Evolutionary conservation across 2,113 vertebrate species (phyloP), one percentile per base, ranked within the genome.

Genomic region (Pyrgilauda ruficollis): DNA sequence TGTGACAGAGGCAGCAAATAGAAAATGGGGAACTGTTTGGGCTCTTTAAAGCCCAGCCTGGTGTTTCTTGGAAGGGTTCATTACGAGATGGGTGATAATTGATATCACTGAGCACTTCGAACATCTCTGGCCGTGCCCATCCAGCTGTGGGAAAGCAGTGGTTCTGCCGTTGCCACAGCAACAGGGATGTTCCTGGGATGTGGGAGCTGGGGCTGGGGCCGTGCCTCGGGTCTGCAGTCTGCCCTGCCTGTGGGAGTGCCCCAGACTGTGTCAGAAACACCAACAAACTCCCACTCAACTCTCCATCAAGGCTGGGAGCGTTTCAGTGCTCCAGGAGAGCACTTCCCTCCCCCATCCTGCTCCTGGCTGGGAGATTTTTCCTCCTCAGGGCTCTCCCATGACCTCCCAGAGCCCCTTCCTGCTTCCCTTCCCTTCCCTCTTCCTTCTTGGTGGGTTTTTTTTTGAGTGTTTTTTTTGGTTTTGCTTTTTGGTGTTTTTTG

Each of bases 291-390:
- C 15, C 17, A 8, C 2, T 18, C 79, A 26, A 0, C 26, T 53
- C 22, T 37, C 7, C 6, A 5, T 23, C 18, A 35, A 52, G 33
- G 26, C 53, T 63, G 5, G 1, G 2, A 81, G 14, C 1, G 2
- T 6, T 14, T 30, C 35, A 49, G 23, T 72, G 47, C 12, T 15
- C 43, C 62, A 15, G 26, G 47, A 50, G 2, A 63, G 62, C 30
- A 39, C 46, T 28, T 58, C 58, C 8, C 13, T 77, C 30, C 20
- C n/a, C 47, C 21, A n/a, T 10, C 19, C 28, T 15, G 5, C 14
- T 69, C 37, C 22, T 47, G 15, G 8, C 4, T 3, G 21, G 30
- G 22, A 44, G 11, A 19, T 46, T 62, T 73, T 73, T 20, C 55
- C 39, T 49, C 30, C 22, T 39, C 63, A 58, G 26, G 37, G 37